These are phyloP conservation scores for Psilanteris sp. DNA, from an alignment of 1,140 invertebrate species.

Conservation along the genomic window DNA sequence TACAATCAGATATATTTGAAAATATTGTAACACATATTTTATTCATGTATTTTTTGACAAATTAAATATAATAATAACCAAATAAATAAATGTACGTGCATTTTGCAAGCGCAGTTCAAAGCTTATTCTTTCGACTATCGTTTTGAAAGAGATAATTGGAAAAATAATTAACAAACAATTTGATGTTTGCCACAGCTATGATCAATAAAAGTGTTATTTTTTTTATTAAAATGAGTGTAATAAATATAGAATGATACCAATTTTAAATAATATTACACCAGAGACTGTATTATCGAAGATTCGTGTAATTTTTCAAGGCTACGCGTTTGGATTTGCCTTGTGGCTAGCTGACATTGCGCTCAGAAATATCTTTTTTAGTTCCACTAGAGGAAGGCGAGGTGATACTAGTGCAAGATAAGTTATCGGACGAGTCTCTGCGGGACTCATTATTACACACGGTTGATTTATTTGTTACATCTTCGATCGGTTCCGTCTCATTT, in stretches of 20 bases:
- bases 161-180: no score
- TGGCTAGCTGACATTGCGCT: conserved; percentile 77
- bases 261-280: conserved; percentile 37
- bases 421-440: conserved; percentile 21
- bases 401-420: conserved; percentile 66
- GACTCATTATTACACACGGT: conserved; percentile 38
- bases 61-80: conserved; percentile 14
- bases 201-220: no score
- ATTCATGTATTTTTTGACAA: conserved; percentile 15
- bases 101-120: not conserved
- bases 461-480: no score
- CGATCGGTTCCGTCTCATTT: not conserved
- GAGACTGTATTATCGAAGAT: conserved; percentile 75
- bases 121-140: not conserved
- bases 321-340: conserved; percentile 78
- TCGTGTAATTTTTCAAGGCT: conserved; percentile 73
- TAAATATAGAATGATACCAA: conserved; percentile 43
- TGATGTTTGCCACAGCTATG: no score
- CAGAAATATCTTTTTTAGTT: conserved; percentile 73
- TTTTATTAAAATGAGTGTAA: no score
- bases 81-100: conserved; percentile 17
- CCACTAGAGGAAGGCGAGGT: conserved; percentile 63
- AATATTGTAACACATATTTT: conserved; percentile 7
- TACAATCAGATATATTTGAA: no score
- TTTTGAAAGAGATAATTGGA: conserved; percentile 11